Evolutionary conservation across 2,888 invertebrate genomes (phyloP), one percentile per base, ranked within the genome.

Genomic region (Tetheella fluctuosa): DNA sequence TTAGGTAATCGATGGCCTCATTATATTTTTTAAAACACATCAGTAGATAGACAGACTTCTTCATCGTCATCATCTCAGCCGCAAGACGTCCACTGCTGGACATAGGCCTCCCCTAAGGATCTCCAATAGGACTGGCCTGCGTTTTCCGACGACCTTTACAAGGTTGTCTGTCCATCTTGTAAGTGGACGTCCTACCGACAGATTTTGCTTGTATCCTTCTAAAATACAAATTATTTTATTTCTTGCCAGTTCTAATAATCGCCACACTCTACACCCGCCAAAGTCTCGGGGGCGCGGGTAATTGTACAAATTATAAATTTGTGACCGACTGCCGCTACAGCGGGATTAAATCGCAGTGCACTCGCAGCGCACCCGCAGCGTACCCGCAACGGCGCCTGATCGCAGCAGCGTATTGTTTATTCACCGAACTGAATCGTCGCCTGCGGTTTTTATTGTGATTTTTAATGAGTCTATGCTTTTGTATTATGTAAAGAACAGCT

Each of bases 241-340:
- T 39, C 37, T 20, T 57, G 58, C 34, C 65, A 13, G 5, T 20
- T 79, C 74, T 73, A 68, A 4, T 0, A 8, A n/a, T 71, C 65
- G 4, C 30, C 0, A 8, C 74, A 52, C n/a, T 77, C 86, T 80
- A 57, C 54, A 48, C 17, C 48, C 65, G 57, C 68, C 73, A 73
- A 85, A 85, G 88, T 89, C 87, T 89, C 86, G 79, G 80, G 77
- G 81, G 80, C 81, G 81, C 80, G 75, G 81, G 89, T 90, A 91
- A 90, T 91, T 90, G 88, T 88, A 85, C 90, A 89, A 92, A 91
- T 91, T 90, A 91, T 90, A 91, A 89, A 90, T 89, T 89, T 90
- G 91, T 89, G 90, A 89, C 86, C 87, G 86, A 88, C 75, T 85
- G 81, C 79, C 77, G 82, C 77, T 48, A 48, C 48, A 80, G 74